Evolutionary conservation across 92 coral and sea anemone genomes (phyloP).

Genomic region (Bergia sp.): DNA sequence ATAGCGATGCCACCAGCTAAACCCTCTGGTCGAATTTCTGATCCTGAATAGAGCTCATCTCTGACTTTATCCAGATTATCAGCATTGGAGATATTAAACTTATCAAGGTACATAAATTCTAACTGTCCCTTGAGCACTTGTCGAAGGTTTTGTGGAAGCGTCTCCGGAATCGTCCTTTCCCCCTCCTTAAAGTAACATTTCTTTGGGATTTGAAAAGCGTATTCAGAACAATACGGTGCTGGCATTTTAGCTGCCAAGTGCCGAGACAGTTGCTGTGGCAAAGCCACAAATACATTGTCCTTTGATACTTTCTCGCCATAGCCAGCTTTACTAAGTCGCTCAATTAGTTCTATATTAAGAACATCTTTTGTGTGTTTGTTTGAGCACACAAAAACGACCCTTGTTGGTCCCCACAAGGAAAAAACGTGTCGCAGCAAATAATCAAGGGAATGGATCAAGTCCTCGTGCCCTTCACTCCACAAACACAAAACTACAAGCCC

Average conservation of each 20-base stretch:
- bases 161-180: constrained; percentile 59
- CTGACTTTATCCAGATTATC: constrained; percentile 55
- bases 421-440: constrained; percentile 58
- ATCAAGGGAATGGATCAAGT: constrained; percentile 62
- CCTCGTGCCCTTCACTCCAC: constrained; percentile 72
- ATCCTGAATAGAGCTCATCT: constrained; percentile 63
- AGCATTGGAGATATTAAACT: constrained; percentile 20
- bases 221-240: constrained; percentile 75
- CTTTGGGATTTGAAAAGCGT: constrained; percentile 71
- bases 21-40: constrained; percentile 59
- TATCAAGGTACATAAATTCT: constrained; percentile 61
- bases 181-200: constrained; percentile 12
- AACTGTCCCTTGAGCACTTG: constrained; percentile 71
- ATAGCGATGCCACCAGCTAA: constrained; percentile 62
- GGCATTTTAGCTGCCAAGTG: constrained; percentile 57
- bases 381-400: constrained; percentile 66
- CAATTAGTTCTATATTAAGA: constrained; percentile 36
- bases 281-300: constrained; percentile 68
- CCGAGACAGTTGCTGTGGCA: constrained; percentile 65
- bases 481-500: constrained; percentile 61
- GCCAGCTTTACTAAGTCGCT: constrained; percentile 54
- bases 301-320: constrained; percentile 45
- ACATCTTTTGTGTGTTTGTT: constrained; percentile 30
- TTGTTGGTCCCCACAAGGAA: constrained; percentile 65
- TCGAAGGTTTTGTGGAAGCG: constrained; percentile 68